A percentile compares a stretch with the other conserved stretches of the same genome.
phyloP scores from a whole-genome alignment of 2,888 invertebrate species.

The Caenorhabditis doughertyi region DNA sequence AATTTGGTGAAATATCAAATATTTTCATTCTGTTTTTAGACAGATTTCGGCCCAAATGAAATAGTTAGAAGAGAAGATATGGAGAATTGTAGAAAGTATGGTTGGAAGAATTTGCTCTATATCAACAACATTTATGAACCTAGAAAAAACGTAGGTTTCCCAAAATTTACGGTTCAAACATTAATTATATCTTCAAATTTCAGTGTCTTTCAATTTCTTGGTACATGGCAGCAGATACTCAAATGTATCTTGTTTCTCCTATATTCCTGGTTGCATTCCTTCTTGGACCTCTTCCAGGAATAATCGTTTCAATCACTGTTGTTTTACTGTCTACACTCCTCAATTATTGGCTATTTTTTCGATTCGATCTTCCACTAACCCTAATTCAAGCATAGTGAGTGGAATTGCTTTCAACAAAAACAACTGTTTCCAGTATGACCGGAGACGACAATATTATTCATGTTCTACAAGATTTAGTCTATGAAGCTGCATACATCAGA shows the following conservation, averaged over 20 bases:
- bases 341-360: constrained; percentile 46
- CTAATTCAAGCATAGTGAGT: constrained; percentile 57
- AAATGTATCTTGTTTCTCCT: constrained; percentile 64
- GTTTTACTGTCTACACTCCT: constrained; percentile 21
- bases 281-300: constrained; percentile 50
- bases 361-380: constrained; percentile 49
- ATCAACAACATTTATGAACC: constrained; percentile 69
- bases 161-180: neutral
- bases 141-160: constrained; percentile 32
- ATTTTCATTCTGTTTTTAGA: constrained; percentile 34
- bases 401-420: neutral
- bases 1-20: neutral
- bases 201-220: constrained; percentile 68
- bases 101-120: constrained; percentile 69
- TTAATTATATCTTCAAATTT: neutral
- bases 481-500: constrained; percentile 73
- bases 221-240: constrained; percentile 66
- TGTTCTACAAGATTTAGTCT: constrained; percentile 52
- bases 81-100: constrained; percentile 57
- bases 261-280: constrained; percentile 60
- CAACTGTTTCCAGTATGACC: constrained; percentile 36
- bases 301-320: constrained; percentile 1
- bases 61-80: constrained; percentile 33
- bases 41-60: constrained; percentile 59
- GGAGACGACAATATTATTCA: constrained; percentile 47